Conservation (phyloP, 2,113 vertebrate genomes). For the Hemibagrus wyckioides region DNA sequence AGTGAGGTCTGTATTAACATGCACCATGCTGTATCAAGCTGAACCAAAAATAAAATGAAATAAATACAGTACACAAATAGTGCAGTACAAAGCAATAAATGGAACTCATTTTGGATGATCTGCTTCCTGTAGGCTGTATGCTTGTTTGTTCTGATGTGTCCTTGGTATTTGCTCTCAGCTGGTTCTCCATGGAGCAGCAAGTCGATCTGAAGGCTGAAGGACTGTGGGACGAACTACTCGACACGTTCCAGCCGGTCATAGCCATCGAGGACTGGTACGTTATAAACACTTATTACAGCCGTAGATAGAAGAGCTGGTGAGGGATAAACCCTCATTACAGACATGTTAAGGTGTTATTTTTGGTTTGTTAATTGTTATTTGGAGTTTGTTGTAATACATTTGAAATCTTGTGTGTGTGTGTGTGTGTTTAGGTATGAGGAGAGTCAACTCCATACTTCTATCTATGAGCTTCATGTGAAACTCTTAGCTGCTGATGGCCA, state of each 20-base stretch:
- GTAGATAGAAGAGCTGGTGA: neutral
- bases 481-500: slow-evolving; percentile 74
- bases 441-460: slow-evolving; percentile 73
- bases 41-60: too few species aligned
- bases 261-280: slow-evolving; percentile 83
- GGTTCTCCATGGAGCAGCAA: slow-evolving; percentile 82
- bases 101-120: neutral
- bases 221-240: slow-evolving; percentile 82
- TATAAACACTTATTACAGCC: neutral
- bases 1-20: too few species aligned
- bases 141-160: neutral
- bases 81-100: neutral
- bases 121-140: neutral
- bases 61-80: neutral
- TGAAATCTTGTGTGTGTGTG: slow-evolving; percentile 17
- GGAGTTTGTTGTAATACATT: neutral
- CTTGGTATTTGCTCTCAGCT: slow-evolving; percentile 66
- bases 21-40: too few species aligned
- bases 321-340: slow-evolving; percentile 7
- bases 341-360: neutral
- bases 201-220: slow-evolving; percentile 82
- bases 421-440: slow-evolving; percentile 91
- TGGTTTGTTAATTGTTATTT: neutral
- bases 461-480: slow-evolving; percentile 82
- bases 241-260: slow-evolving; percentile 80